Conservation (phyloP, 2,113 vertebrate genomes). For the Polypterus bichir region DNA sequence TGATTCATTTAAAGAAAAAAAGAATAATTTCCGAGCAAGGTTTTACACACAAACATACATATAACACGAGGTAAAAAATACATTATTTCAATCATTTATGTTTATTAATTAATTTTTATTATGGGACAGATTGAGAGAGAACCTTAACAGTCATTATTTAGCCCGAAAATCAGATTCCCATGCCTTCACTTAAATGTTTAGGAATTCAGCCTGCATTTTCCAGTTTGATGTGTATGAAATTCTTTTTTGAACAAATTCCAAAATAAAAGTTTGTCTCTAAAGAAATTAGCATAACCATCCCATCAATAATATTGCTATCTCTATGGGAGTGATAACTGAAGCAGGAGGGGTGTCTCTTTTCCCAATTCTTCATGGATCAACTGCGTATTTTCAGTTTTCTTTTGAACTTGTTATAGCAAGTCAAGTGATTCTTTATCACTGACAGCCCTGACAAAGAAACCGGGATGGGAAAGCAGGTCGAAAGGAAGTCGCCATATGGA, state of each 20-base stretch:
- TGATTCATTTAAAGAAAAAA: too few species aligned
- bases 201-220: slow-evolving; percentile 64
- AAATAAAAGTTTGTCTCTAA: slow-evolving; percentile 62
- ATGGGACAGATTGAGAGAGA: too few species aligned
- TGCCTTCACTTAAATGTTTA: slow-evolving; percentile 63
- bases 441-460: slow-evolving; percentile 89
- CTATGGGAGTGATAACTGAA: slow-evolving; percentile 84
- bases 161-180: slow-evolving; percentile 58
- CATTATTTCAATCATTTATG: too few species aligned
- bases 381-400: slow-evolving; percentile 85
- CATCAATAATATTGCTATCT: slow-evolving; percentile 88
- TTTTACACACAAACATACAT: too few species aligned
- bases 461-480: slow-evolving; percentile 84
- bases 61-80: too few species aligned
- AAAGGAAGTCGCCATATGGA: slow-evolving; percentile 94
- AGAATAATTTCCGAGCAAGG: too few species aligned
- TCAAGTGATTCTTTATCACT: slow-evolving; percentile 98
- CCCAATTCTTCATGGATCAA: slow-evolving; percentile 90
- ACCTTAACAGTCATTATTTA: slow-evolving; percentile 45
- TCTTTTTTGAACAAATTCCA: slow-evolving; percentile 72
- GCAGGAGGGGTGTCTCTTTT: slow-evolving; percentile 88
- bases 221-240: slow-evolving; percentile 74
- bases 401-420: slow-evolving; percentile 97
- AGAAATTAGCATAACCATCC: slow-evolving; percentile 87
- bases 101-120: too few species aligned